phyloP scores from a whole-genome alignment of 2,113 vertebrate genomes.

The Acrocephalus kingi region DNA sequence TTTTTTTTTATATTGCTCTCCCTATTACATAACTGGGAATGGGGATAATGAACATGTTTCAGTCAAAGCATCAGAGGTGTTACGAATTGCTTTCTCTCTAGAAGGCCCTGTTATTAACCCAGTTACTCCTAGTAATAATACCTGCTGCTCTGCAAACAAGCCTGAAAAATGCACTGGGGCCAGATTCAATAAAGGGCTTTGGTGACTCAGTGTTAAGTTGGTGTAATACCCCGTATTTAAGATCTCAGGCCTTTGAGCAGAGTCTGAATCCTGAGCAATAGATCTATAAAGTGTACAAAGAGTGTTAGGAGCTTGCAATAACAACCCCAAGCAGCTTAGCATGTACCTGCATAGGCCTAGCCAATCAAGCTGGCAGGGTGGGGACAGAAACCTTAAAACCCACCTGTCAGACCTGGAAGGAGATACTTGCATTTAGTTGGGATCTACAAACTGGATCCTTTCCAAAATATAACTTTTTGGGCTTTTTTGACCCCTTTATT shows the following conservation, averaged over 20 bases:
- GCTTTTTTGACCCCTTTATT: accelerated
- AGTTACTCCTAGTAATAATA: constrained; percentile 53
- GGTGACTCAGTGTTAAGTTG: neutral
- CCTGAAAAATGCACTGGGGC: constrained; percentile 37
- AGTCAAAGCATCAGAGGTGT: constrained; percentile 40
- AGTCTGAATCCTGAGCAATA: constrained; percentile 22
- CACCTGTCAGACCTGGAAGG: neutral
- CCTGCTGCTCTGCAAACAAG: constrained; percentile 31
- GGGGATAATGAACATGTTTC: neutral
- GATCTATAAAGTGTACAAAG: neutral
- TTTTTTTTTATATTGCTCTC: neutral
- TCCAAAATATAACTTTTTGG: neutral
- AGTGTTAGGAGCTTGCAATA: neutral
- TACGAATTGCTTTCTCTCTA: constrained; percentile 58
- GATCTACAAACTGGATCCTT: neutral
- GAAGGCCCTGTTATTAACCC: constrained; percentile 60
- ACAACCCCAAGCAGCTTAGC: neutral
- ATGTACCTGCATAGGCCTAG: neutral
- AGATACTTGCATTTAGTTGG: neutral
- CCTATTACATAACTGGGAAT: constrained; percentile 44
- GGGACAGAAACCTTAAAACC: neutral
- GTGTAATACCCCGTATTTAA: neutral
- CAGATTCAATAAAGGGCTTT: constrained; percentile 33
- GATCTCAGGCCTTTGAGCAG: constrained; percentile 15
- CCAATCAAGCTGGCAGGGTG: neutral